These are phyloP conservation scores for Megaustenia siamemsis DNA, from an alignment of 2,888 invertebrate species.

Conservation along the genomic window DNA sequence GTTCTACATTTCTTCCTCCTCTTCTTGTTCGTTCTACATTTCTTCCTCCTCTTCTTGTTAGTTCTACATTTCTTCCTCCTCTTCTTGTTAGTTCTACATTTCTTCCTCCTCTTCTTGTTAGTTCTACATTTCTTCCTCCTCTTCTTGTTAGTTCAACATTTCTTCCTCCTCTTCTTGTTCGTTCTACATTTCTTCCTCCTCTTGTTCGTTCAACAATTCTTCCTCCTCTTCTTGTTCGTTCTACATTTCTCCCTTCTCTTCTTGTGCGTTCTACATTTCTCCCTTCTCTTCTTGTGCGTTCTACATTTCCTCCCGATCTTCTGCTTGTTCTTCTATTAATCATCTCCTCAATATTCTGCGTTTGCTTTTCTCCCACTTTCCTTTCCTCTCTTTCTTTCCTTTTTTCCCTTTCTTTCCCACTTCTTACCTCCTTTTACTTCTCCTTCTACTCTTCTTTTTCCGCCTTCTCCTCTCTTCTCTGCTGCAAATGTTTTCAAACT, in stretches of 20 bases:
- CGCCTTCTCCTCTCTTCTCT: background rate
- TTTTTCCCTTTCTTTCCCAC: conserved; percentile 1
- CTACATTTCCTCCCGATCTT: background rate
- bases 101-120: background rate
- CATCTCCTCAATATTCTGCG: too few relatives aligned
- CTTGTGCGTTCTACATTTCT: background rate
- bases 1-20: background rate
- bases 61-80: background rate
- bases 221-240: background rate
- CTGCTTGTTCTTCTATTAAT: background rate
- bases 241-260: background rate
- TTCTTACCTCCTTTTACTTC: background rate
- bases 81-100: background rate
- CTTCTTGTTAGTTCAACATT: background rate
- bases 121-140: background rate
- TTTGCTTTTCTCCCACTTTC: background rate
- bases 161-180: background rate
- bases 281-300: background rate
- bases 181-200: background rate
- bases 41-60: background rate
- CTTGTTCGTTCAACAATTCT: background rate
- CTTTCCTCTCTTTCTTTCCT: background rate
- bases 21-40: background rate
- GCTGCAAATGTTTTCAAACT: background rate
- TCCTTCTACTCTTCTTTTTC: background rate